Conservation (phyloP, 2,113 vertebrate genomes). For the Ceratotherium simum region DNA sequence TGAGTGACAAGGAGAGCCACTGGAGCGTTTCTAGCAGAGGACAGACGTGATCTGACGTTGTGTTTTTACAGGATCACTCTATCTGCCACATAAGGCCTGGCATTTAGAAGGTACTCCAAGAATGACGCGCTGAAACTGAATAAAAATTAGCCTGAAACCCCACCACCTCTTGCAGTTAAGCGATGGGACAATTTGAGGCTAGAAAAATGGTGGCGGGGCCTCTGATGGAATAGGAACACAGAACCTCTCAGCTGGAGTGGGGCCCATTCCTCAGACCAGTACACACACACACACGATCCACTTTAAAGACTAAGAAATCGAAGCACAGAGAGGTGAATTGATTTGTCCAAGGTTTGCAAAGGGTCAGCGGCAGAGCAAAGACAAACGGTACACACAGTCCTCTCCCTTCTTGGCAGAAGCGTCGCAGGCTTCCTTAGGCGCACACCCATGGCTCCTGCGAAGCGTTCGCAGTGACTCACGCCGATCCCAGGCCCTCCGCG, state of each 20-base stretch:
- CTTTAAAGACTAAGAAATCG: not conserved
- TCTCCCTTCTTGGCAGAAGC: not conserved
- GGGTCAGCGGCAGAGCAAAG: not conserved
- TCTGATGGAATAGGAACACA: not conserved
- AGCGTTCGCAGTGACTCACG: constrained; percentile 41
- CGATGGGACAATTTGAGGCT: not conserved
- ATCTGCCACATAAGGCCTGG: not conserved
- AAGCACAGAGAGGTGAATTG: not conserved
- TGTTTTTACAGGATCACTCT: not conserved
- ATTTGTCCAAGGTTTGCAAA: not conserved
- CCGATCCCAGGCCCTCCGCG: not conserved
- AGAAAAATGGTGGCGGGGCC: not conserved
- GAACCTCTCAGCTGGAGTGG: not conserved
- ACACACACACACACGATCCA: not conserved
- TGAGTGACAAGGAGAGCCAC: not conserved
- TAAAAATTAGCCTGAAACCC: not conserved
- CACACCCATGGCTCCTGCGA: not conserved
- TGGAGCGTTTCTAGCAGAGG: not conserved
- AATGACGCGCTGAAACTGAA: not conserved
- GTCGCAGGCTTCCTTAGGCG: not conserved
- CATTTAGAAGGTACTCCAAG: not conserved
- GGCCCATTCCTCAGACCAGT: not conserved
- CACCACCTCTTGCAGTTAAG: not conserved
- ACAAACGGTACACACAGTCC: not conserved
- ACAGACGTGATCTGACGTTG: not conserved